Conservation (phyloP, 2,888 invertebrate genomes). For the Perithous albicinctus region DNA sequence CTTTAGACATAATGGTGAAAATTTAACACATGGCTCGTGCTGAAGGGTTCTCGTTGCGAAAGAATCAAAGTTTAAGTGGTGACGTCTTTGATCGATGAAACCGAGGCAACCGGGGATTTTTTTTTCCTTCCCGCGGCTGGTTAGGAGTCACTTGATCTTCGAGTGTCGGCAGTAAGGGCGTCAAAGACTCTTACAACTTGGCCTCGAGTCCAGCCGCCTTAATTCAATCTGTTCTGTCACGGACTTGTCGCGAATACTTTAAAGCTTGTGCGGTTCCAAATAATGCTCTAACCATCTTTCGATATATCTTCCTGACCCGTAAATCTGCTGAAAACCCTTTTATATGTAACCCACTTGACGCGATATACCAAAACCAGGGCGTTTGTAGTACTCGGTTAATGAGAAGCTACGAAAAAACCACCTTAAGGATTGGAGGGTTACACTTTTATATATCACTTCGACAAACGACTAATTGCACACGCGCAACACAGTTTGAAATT, state of each 20-base stretch:
- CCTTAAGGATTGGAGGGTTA: neutral
- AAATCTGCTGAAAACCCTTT: neutral
- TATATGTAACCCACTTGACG: neutral
- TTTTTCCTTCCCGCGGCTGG: constrained; percentile 14
- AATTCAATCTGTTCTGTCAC: constrained; percentile 36
- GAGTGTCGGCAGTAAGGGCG: constrained; percentile 5
- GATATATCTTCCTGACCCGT: constrained; percentile 7
- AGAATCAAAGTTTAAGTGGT: constrained; percentile 61
- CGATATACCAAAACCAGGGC: constrained; percentile 4
- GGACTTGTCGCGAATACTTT: constrained; percentile 1
- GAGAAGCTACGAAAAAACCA: neutral
- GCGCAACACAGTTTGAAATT: no score
- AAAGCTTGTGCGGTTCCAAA: neutral
- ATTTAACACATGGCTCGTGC: constrained; percentile 29
- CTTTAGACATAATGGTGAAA: no score
- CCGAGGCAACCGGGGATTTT: constrained; percentile 10
- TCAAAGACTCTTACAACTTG: constrained; percentile 22
- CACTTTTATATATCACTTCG: neutral
- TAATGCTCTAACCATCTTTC: neutral
- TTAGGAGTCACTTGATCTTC: constrained; percentile 53
- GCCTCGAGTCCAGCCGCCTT: constrained; percentile 10
- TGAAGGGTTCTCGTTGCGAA: constrained; percentile 52
- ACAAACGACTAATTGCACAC: no score
- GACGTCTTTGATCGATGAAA: constrained; percentile 59
- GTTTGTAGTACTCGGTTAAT: neutral